These are phyloP conservation scores for Canis aureus DNA, from an alignment of 2,113 vertebrate species.

Conservation along the genomic window DNA sequence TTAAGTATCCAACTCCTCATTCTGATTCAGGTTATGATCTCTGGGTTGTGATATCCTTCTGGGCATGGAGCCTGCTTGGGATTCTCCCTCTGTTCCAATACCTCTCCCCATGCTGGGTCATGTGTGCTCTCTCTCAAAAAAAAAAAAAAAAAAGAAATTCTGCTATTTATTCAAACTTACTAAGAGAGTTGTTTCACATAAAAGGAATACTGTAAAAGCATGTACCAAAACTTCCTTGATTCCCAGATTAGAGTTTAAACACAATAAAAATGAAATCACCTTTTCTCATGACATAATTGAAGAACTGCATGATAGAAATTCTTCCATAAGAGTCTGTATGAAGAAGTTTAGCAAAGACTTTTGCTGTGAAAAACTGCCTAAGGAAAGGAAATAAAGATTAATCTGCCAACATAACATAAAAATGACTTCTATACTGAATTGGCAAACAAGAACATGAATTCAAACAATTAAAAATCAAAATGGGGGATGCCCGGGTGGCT, in stretches of 20 bases:
- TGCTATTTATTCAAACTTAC: not conserved
- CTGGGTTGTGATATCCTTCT: not conserved
- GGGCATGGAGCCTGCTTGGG: not conserved
- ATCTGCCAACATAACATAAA: conserved; percentile 52
- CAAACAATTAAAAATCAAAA: conserved; percentile 47
- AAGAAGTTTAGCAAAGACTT: conserved; percentile 97
- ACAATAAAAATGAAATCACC: conserved; percentile 85
- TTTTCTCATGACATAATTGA: conserved; percentile 99
- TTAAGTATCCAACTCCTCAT: not conserved
- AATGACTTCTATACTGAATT: conserved; percentile 4
- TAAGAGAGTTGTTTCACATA: not conserved
- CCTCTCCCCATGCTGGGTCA: not conserved
- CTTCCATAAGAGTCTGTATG: conserved; percentile 96
- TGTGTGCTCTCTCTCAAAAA: not conserved
- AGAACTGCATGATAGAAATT: conserved; percentile 99
- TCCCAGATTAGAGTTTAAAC: conserved; percentile 22
- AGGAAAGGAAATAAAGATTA: conserved; percentile 77
- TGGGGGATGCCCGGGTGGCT: too few species aligned
- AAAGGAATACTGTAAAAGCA: conserved; percentile 32
- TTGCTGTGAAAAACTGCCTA: conserved; percentile 97
- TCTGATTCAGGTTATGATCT: not conserved
- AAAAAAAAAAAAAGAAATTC: conserved; percentile 45
- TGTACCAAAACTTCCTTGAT: not conserved
- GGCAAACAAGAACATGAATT: conserved; percentile 49
- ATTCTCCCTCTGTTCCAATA: not conserved